Conservation (phyloP, 64 coral and sea anemone species). For the Porites australiensis region DNA sequence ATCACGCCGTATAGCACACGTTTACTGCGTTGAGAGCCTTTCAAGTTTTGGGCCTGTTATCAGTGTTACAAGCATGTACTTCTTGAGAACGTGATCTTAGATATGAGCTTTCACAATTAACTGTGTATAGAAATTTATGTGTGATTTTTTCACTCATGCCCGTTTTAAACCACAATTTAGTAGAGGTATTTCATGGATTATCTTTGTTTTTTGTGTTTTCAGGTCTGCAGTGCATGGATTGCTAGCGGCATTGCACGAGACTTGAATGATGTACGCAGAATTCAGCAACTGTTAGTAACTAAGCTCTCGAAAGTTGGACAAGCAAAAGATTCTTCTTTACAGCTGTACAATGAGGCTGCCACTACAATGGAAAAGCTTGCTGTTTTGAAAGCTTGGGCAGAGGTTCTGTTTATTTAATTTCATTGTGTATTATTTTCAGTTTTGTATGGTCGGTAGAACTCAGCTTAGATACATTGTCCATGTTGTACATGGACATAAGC, state of each 20-base stretch:
- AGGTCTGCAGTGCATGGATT: slow-evolving; percentile 99
- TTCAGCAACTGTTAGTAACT: slow-evolving; percentile 97
- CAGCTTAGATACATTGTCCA: no score
- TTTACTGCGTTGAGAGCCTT: no score
- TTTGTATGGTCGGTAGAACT: no score
- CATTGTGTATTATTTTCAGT: not conserved
- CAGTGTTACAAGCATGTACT: no score
- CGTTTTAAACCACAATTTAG: no score
- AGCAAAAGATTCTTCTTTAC: slow-evolving; percentile 89
- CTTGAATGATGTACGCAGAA: slow-evolving; percentile 94
- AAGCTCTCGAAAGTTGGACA: slow-evolving; percentile 94
- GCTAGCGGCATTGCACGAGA: slow-evolving; percentile 96
- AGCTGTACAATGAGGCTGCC: slow-evolving; percentile 97
- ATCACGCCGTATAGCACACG: no score
- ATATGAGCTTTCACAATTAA: no score
- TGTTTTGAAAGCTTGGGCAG: slow-evolving; percentile 94
- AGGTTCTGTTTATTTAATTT: slow-evolving; percentile 43
- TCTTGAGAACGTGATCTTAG: no score
- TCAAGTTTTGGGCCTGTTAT: no score
- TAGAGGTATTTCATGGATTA: not conserved
- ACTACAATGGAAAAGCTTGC: slow-evolving; percentile 99
- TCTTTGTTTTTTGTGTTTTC: not conserved
- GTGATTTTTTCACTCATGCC: no score
- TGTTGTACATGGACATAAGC: no score
- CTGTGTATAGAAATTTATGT: no score